Base-by-base conservation (phyloP, 2,113 vertebrate genomes). In the Ancistrus triradiatus region DNA sequence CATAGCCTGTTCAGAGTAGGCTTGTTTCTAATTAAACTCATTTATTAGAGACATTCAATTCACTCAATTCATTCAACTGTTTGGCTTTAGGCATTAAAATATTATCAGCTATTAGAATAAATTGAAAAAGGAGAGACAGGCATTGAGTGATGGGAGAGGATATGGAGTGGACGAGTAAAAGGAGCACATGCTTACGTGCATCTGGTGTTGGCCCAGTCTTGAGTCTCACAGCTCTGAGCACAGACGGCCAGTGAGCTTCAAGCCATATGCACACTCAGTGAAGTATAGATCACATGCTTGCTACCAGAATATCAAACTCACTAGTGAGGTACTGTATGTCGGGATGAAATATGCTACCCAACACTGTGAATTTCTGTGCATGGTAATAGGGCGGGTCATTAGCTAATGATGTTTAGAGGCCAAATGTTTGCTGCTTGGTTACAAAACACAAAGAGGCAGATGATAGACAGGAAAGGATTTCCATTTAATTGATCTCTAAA, bases 321-420 rank as follows among this genome's bases (percentile, higher is more conserved):
- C n/a, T n/a, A n/a, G n/a, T n/a, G n/a, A n/a, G n/a, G n/a, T n/a
- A n/a, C n/a, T n/a, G n/a, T n/a, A n/a, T n/a, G n/a, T n/a, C n/a
- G n/a, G n/a, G n/a, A n/a, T n/a, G n/a, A n/a, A n/a, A n/a, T n/a
- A n/a, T n/a, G n/a, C n/a, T n/a, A n/a, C n/a, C n/a, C n/a, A n/a
- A n/a, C n/a, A n/a, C n/a, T n/a, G n/a, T n/a, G n/a, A n/a, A n/a
- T n/a, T n/a, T n/a, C n/a, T n/a, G n/a, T n/a, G n/a, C n/a, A n/a
- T n/a, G n/a, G n/a, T n/a, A n/a, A 64, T 64, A 47, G 2, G 10
- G 7, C 6, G 31, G n/a, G 43, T 44, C 37, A 63, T 63, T 63
- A 64, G 62, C 49, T 55, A 64, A 64, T 46, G 49, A 55, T 55
- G 38, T 55, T 53, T 64, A 22, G 9, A 11, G 38, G 27, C n/a